These are phyloP conservation scores for Cephus nigrinus DNA, from an alignment of 2,888 invertebrate genomes.

Conservation along the genomic window DNA sequence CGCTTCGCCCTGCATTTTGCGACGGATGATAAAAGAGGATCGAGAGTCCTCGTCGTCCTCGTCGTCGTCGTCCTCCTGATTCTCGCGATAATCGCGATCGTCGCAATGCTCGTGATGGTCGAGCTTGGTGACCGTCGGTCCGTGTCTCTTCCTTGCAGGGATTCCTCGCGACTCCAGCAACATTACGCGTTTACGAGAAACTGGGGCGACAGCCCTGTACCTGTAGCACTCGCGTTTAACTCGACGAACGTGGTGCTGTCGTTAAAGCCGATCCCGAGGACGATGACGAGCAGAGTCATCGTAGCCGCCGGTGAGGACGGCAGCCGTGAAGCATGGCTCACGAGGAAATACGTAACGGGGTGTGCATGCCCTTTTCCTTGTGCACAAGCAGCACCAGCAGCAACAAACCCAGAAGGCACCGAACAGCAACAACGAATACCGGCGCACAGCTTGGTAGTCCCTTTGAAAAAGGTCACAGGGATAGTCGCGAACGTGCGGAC, in stretches of 20 bases:
- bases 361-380: constrained; percentile 32
- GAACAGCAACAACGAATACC: neutral
- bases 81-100: neutral
- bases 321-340: constrained; percentile 26
- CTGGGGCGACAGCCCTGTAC: neutral
- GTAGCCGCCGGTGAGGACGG: constrained; percentile 51
- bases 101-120: constrained; percentile 42
- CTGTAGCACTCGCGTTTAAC: neutral
- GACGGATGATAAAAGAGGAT: constrained; percentile 51
- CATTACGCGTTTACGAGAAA: constrained; percentile 47
- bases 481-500: constrained; percentile 58
- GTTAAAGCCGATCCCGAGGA: neutral
- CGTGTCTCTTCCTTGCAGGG: constrained; percentile 65
- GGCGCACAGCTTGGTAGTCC: neutral
- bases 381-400: constrained; percentile 6
- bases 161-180: constrained; percentile 66
- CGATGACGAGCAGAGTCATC: neutral
- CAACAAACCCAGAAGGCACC: neutral
- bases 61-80: constrained; percentile 70
- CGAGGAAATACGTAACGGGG: constrained; percentile 65
- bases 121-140: constrained; percentile 64
- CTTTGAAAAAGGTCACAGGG: neutral
- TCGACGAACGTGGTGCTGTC: neutral
- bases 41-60: constrained; percentile 73
- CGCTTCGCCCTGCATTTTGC: constrained; percentile 68